These are phyloP conservation scores for Daphoenositta chrysoptera DNA, from an alignment of 2,113 vertebrate genomes.

Conservation along the genomic window DNA sequence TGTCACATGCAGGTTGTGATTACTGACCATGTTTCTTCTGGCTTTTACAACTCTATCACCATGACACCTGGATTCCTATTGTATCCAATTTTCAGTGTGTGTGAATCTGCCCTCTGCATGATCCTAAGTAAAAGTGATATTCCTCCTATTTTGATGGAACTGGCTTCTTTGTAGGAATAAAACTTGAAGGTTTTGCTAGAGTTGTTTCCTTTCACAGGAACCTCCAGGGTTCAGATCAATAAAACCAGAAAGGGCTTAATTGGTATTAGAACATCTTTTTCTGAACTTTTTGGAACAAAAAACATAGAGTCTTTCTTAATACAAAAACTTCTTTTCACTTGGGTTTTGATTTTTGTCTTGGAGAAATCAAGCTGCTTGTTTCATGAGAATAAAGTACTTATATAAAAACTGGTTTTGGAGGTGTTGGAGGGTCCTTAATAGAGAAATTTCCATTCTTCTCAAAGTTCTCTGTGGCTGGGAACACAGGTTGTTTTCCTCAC, in stretches of 20 bases:
- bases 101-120: neutral
- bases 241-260: neutral
- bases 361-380: neutral
- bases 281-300: neutral
- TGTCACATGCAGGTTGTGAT: neutral
- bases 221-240: neutral
- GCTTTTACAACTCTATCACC: neutral
- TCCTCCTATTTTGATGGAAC: neutral
- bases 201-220: neutral
- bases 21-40: neutral
- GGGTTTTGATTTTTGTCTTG: neutral
- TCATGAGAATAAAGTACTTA: neutral
- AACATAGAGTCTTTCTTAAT: neutral
- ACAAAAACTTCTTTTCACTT: neutral
- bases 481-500: neutral
- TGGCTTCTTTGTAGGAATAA: neutral
- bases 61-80: neutral
- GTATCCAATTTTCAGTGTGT: neutral
- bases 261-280: neutral
- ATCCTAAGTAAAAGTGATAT: neutral
- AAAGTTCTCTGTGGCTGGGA: neutral
- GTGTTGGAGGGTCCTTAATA: neutral
- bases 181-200: neutral
- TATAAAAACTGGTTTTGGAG: neutral
- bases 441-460: neutral